Percentiles rank a stretch among this genome's conserved stretches.
phyloP scores from a whole-genome alignment of 2,797 vertebrate species.

The Thaleichthys pacificus region DNA sequence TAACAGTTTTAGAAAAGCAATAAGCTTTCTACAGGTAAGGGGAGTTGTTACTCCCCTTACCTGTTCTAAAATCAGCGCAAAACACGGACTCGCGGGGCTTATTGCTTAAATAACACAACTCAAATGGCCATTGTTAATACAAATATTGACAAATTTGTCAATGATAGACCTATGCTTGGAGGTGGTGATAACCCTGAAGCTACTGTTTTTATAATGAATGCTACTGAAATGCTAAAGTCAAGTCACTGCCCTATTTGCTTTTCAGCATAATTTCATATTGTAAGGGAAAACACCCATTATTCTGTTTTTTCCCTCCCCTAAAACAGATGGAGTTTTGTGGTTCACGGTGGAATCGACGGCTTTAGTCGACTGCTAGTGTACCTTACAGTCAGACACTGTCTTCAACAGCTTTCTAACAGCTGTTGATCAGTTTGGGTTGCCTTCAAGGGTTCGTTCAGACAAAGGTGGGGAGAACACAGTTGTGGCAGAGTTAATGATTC shows the following conservation, averaged over 20 bases:
- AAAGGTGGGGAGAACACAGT: neutral
- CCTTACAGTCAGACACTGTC: neutral
- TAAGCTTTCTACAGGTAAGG: too few species aligned
- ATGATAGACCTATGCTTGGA: neutral
- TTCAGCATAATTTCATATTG: neutral
- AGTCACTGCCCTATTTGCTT: neutral
- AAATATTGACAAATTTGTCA: neutral
- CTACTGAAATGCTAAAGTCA: neutral
- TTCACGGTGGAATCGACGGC: neutral
- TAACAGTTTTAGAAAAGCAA: too few species aligned
- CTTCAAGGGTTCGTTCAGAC: neutral
- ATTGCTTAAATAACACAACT: too few species aligned
- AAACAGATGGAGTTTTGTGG: too few species aligned
- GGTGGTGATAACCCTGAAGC: neutral
- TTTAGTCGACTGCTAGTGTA: neutral
- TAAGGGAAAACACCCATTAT: neutral
- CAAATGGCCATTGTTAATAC: neutral
- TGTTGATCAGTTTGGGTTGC: neutral
- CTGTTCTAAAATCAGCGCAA: too few species aligned
- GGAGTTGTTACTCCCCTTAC: too few species aligned
- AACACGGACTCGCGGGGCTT: too few species aligned
- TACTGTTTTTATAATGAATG: slow-evolving; percentile 1
- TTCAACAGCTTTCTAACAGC: neutral
- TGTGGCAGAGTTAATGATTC: neutral
- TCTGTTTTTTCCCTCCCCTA: neutral